Conservation (phyloP, 2,888 invertebrate genomes). For the Mythimna impura region DNA sequence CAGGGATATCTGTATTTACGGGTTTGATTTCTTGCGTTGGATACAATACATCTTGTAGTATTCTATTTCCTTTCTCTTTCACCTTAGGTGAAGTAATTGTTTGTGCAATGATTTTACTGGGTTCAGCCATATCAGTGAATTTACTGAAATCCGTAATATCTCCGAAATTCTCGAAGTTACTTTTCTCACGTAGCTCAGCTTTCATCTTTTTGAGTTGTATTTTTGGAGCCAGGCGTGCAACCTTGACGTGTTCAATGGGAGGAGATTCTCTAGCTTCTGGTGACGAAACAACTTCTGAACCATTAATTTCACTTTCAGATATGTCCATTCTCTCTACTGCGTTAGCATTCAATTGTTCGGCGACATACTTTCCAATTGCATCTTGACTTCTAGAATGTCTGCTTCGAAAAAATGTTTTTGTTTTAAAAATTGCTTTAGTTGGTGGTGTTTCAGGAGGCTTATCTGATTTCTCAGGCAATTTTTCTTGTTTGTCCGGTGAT, state of each 20-base stretch:
- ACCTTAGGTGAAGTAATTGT: constrained; percentile 45
- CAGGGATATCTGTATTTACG: constrained; percentile 67
- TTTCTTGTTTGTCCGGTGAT: constrained; percentile 85
- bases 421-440: constrained; percentile 88
- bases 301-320: constrained; percentile 83
- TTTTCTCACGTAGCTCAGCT: constrained; percentile 80
- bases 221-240: constrained; percentile 89
- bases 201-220: constrained; percentile 89
- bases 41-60: constrained; percentile 75
- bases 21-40: constrained; percentile 82
- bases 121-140: constrained; percentile 56
- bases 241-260: constrained; percentile 89
- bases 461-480: constrained; percentile 71
- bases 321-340: constrained; percentile 86
- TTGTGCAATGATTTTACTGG: constrained; percentile 47
- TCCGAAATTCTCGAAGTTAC: constrained; percentile 59
- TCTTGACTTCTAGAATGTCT: constrained; percentile 89
- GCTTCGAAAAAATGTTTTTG: constrained; percentile 90
- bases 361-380: constrained; percentile 89
- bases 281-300: constrained; percentile 80
- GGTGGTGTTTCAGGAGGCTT: constrained; percentile 73
- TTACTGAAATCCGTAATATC: constrained; percentile 60
- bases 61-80: constrained; percentile 49
- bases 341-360: constrained; percentile 87
- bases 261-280: constrained; percentile 84